Evolutionary conservation across 2,888 invertebrate species (phyloP), one percentile per base, ranked within the genome.

Genomic region (Conchocele bisecta): DNA sequence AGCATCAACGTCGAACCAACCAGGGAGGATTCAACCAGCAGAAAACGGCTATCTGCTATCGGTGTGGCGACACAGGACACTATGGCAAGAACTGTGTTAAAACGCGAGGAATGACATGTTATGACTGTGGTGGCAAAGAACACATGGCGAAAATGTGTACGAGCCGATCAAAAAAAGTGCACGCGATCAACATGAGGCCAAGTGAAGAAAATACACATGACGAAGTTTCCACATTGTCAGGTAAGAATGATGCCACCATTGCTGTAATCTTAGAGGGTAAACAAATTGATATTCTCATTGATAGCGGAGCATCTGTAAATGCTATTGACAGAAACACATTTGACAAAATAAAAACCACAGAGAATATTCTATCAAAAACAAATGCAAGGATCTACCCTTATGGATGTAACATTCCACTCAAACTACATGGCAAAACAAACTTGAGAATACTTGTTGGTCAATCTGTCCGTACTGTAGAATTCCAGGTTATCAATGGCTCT

Each of bases 161-260:
- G 22, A 20, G 17, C n/a, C n/a, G 22, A 41, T 5, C 22, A 5
- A 41, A 41, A 41, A 41, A 46, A 4, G 46, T 46, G 46, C 46
- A 46, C 28, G 9, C 28, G 22, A 20, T 20, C 24, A 46, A 42
- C 22, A 42, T 20, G n/a, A 22, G 6, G 7, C n/a, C 6, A 11
- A 35, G 11, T 41, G 22, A 22, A 20, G 42, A 41, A 5, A 15
- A 41, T 9, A 22, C n/a, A 15, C n/a, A 22, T 20, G 42, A 41
- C 17, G 42, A 41, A 41, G 15, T 41, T 9, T 41, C 22, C 42
- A 9, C 22, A 15, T 41, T 41, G 15, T 22, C 5, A 41, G 42
- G 42, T 41, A 41, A 46, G 46, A 46, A 46, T 46, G 46, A 46
- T 28, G 46, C 46, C 46, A 46, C 46, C 7, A 11, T 46, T 26